phyloP scores from a whole-genome alignment of 2,113 vertebrate genomes.

The Diphyllodes magnificus region DNA sequence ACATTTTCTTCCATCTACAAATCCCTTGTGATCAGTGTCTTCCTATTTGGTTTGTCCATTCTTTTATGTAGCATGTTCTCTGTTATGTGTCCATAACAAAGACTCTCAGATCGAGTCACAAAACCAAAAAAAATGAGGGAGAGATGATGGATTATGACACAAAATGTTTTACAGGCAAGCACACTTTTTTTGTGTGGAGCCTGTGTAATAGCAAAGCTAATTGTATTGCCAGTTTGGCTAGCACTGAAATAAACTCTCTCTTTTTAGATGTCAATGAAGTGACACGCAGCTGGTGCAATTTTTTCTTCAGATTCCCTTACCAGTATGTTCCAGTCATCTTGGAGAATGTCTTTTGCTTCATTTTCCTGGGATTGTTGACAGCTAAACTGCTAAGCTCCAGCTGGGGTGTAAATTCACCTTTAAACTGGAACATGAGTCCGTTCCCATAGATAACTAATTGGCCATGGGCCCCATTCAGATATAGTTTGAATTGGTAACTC shows the following conservation, averaged over 20 bases:
- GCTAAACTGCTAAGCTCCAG: background rate
- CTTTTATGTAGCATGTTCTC: background rate
- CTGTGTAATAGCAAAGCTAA: background rate
- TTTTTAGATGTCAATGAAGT: background rate
- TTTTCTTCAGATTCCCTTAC: background rate
- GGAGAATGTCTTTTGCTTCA: background rate
- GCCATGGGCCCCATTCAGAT: background rate
- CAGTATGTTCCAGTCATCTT: background rate
- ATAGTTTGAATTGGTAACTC: background rate
- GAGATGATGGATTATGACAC: background rate
- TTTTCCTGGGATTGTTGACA: background rate
- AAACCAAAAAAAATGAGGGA: background rate
- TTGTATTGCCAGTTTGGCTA: background rate
- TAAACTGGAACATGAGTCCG: background rate
- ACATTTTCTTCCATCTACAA: constrained; percentile 2
- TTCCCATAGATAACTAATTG: background rate
- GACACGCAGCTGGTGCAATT: background rate
- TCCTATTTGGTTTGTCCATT: constrained; percentile 32
- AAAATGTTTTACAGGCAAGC: constrained; percentile 15
- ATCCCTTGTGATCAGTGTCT: background rate
- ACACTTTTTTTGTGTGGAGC: background rate
- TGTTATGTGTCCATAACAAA: constrained; percentile 12
- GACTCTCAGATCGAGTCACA: background rate
- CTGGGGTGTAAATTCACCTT: background rate
- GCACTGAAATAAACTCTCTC: background rate